phyloP scores from a whole-genome alignment of 2,888 invertebrate species.

The Heliconius cydno region DNA sequence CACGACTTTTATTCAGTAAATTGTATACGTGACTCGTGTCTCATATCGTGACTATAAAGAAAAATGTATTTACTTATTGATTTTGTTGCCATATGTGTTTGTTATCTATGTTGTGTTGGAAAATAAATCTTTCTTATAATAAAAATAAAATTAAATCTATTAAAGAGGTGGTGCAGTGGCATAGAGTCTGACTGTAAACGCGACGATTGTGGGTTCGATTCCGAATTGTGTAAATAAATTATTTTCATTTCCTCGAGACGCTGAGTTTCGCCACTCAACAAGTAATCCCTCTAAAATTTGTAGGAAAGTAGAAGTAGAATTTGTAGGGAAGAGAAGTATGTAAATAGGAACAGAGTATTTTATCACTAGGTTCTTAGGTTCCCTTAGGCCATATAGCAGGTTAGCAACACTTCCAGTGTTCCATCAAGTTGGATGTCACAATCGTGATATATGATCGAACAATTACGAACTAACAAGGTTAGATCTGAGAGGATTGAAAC shows the following conservation, averaged over 20 bases:
- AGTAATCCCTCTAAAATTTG: too few species aligned
- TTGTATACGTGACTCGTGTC: slow-evolving; percentile 35
- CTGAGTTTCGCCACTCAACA: too few species aligned
- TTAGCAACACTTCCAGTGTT: background rate
- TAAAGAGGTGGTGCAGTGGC: too few species aligned
- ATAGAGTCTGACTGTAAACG: too few species aligned
- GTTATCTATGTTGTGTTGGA: background rate
- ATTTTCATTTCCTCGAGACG: too few species aligned
- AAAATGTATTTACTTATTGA: background rate
- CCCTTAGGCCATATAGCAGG: too few species aligned
- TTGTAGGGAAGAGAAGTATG: too few species aligned
- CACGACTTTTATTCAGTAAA: slow-evolving; percentile 29
- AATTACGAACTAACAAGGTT: background rate
- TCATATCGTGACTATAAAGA: slow-evolving; percentile 12
- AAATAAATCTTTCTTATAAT: background rate
- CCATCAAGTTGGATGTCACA: background rate
- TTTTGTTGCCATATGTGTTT: background rate
- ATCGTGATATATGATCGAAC: background rate
- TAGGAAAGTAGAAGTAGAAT: too few species aligned
- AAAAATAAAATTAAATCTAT: background rate
- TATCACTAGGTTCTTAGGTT: too few species aligned
- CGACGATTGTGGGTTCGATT: too few species aligned
- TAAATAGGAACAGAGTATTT: too few species aligned
- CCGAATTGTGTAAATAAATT: too few species aligned
- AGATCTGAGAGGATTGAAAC: background rate